These are phyloP conservation scores for Sciaenops ocellatus DNA, from an alignment of 2,797 vertebrate species.

Conservation along the genomic window DNA sequence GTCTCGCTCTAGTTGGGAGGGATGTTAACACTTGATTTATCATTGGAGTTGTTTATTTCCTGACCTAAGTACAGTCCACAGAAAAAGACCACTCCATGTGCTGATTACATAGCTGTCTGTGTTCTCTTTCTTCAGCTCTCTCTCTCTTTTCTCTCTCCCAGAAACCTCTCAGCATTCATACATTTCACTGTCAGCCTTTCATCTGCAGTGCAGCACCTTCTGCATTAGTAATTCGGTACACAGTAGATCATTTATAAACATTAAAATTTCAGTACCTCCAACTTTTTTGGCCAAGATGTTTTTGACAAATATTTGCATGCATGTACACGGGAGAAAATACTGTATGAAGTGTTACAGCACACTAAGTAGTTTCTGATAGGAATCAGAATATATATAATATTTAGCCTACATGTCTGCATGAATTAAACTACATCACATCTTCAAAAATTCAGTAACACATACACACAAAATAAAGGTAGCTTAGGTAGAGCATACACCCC, in stretches of 20 bases:
- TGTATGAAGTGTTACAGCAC: background rate
- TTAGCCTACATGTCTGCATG: background rate
- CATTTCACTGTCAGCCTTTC: constrained; percentile 26
- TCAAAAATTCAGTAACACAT: background rate
- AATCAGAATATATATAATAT: background rate
- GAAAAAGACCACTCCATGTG: background rate
- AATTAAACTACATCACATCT: background rate
- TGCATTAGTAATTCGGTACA: constrained; percentile 56
- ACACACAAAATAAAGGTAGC: background rate
- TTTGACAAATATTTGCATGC: constrained; percentile 32
- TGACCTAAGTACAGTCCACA: background rate
- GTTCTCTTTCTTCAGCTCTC: background rate
- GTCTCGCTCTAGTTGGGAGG: background rate
- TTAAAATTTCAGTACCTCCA: constrained; percentile 41
- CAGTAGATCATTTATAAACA: constrained; percentile 59
- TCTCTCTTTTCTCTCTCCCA: constrained; percentile 4
- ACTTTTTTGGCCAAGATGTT: constrained; percentile 26
- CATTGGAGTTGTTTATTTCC: background rate
- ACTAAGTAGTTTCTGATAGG: background rate
- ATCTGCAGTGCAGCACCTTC: constrained; percentile 40
- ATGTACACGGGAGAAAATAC: background rate
- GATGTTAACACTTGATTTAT: background rate
- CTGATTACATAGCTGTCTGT: background rate
- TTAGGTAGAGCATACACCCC: too few relatives aligned
- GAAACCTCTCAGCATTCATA: constrained; percentile 36